phyloP scores from a whole-genome alignment of 1,140 invertebrate genomes.

The Lasioglossum baleicum region DNA sequence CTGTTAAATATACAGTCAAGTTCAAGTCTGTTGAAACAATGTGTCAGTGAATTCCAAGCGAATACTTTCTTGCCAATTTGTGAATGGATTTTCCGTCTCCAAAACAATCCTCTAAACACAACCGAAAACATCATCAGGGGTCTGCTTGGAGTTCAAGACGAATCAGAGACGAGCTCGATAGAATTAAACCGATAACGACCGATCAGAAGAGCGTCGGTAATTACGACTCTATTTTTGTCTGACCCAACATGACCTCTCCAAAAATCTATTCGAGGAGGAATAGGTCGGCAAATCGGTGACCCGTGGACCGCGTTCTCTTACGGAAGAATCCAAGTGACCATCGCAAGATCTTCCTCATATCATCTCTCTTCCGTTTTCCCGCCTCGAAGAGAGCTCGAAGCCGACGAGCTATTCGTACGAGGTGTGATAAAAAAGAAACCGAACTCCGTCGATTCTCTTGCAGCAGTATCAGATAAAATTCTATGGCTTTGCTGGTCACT shows the following conservation, averaged over 20 bases:
- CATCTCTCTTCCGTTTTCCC: background rate
- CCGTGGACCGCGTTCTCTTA: background rate
- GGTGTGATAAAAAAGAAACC: too few relatives aligned
- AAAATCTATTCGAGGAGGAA: background rate
- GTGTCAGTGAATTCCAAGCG: too few relatives aligned
- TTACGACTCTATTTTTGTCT: constrained; percentile 33
- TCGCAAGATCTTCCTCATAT: background rate
- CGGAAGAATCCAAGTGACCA: background rate
- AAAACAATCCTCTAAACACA: too few relatives aligned
- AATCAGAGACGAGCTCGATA: background rate
- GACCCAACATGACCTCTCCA: background rate
- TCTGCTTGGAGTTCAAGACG: background rate
- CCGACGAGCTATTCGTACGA: background rate
- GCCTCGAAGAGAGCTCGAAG: background rate
- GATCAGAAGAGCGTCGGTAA: constrained; percentile 31
- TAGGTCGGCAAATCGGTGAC: background rate
- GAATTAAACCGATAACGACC: constrained; percentile 3
- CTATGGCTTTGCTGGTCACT: too few relatives aligned
- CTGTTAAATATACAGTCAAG: too few relatives aligned
- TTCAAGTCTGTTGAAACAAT: too few relatives aligned
- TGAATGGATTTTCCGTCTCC: too few relatives aligned
- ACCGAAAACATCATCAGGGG: too few relatives aligned
- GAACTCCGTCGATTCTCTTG: too few relatives aligned
- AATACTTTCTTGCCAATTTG: too few relatives aligned
- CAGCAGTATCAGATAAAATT: too few relatives aligned